Base-by-base conservation (phyloP, 2,888 invertebrate species). In the Meloe dianella region DNA sequence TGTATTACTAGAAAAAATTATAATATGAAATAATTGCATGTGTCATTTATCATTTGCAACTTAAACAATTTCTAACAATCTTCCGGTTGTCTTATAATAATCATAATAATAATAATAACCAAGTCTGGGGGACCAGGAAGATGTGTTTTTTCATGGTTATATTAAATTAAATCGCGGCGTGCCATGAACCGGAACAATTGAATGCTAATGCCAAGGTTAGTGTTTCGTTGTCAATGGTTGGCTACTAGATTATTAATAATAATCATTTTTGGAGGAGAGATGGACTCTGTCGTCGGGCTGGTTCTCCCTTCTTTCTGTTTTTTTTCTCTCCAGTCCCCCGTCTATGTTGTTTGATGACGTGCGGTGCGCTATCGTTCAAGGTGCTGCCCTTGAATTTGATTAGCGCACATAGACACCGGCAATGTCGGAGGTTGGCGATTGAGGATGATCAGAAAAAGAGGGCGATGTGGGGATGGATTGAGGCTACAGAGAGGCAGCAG, bases 121-220 rank as follows among this genome's bases (percentile, higher is more conserved):
- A 47, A 10, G 20, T 47, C 20, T 10, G n/a, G n/a, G 14, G 47
- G 20, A 20, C 47, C 47, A 20, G 47, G 47, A 47, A 47, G 47
- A 47, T 47, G n/a, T 41, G 4, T 35, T 12, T 20, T 7, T 47
- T 47, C 47, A 47, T 47, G 47, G 35, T 35, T 32, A 32, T 32
- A 32, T 1, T 35, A 35, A n/a, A 3, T 10, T 2, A 47, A 47
- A 47, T 20, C 9, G 47, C 47, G 47, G 2, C 47, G 10, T 47
- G 47, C 65, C 56, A 51, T 63, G 62, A 65, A 71, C 60, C 66
- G 66, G 67, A 70, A 70, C 64, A 63, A 65, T 63, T 65, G 63
- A 71, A 73, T 72, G 71, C 64, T 74, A 74, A 73, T 74, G 73
- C 72, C 74, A 74, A 74, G 74, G 74, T 67, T 69, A 38, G 7